These are phyloP conservation scores for Drosophila equinoxialis DNA, from an alignment of 1,140 invertebrate genomes.

Conservation along the genomic window DNA sequence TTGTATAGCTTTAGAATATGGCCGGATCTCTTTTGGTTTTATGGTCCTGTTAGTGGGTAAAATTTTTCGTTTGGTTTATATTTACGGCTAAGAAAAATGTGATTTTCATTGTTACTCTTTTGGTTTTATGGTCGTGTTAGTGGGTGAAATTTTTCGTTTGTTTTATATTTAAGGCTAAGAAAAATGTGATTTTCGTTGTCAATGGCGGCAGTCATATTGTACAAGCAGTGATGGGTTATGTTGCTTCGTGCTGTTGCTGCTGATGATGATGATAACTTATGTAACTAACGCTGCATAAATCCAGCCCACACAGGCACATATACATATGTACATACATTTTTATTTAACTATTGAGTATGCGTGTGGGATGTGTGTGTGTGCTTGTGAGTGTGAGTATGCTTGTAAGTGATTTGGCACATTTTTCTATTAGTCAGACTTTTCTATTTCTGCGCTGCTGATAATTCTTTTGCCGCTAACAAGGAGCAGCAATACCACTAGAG, in stretches of 20 bases:
- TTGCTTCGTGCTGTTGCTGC: constrained; percentile 30
- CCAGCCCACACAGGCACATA: constrained; percentile 30
- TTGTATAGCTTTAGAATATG: no score
- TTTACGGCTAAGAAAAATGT: constrained; percentile 54
- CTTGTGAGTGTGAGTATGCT: constrained; percentile 12
- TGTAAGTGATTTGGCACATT: constrained; percentile 44
- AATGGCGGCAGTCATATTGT: constrained; percentile 25
- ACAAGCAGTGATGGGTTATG: constrained; percentile 20
- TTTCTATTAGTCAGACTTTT: constrained; percentile 34
- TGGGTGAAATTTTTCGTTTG: constrained; percentile 52
- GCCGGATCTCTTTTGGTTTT: no score
- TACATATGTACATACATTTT: constrained; percentile 30
- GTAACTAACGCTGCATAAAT: constrained; percentile 81
- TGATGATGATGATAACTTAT: constrained; percentile 75
- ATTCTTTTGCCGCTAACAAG: constrained; percentile 59
- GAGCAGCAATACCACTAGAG: constrained; percentile 24
- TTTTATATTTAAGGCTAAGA: constrained; percentile 37
- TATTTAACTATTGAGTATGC: constrained; percentile 56
- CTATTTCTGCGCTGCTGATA: constrained; percentile 29
- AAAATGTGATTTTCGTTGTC: constrained; percentile 66
- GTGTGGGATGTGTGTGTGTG: constrained; percentile 17
- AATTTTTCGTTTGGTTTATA: constrained; percentile 49
- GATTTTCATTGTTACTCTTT: constrained; percentile 52
- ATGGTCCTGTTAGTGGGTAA: constrained; percentile 11
- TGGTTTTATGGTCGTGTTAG: background rate